Conservation (phyloP, 2,888 invertebrate species). For the Chymomyza amoena region DNA sequence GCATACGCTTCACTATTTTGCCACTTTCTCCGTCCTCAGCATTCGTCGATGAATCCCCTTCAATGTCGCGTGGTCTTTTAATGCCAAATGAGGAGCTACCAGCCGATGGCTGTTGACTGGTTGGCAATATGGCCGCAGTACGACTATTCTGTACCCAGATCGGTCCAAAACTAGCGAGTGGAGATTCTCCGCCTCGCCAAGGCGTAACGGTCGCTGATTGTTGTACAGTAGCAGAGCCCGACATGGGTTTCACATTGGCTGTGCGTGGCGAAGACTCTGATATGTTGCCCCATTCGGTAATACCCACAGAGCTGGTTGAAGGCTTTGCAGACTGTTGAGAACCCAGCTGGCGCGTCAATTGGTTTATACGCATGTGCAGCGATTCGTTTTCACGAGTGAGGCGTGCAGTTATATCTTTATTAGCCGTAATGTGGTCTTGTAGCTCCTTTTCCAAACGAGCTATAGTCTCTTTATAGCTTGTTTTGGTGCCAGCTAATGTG, state of each 20-base stretch:
- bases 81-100: conserved; percentile 74
- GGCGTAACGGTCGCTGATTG: conserved; percentile 81
- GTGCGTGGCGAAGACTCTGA: conserved; percentile 84
- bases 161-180: conserved; percentile 94
- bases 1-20: conserved; percentile 75
- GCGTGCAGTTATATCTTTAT: conserved; percentile 80
- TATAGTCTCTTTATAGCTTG: conserved; percentile 85
- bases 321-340: conserved; percentile 84
- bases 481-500: conserved; percentile 82
- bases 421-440: conserved; percentile 82
- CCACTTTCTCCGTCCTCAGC: conserved; percentile 75
- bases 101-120: conserved; percentile 78
- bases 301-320: conserved; percentile 83
- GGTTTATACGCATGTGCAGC: conserved; percentile 84
- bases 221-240: conserved; percentile 81
- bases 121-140: conserved; percentile 89
- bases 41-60: conserved; percentile 80
- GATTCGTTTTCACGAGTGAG: conserved; percentile 84
- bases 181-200: conserved; percentile 89
- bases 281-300: conserved; percentile 80
- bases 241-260: conserved; percentile 97
- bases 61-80: conserved; percentile 82
- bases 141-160: conserved; percentile 87
- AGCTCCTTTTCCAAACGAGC: conserved; percentile 87
- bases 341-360: conserved; percentile 84